Evolutionary conservation across 2,888 invertebrate genomes (phyloP), one percentile per base, ranked within the genome.

Genomic region (Drosophila picticornis): DNA sequence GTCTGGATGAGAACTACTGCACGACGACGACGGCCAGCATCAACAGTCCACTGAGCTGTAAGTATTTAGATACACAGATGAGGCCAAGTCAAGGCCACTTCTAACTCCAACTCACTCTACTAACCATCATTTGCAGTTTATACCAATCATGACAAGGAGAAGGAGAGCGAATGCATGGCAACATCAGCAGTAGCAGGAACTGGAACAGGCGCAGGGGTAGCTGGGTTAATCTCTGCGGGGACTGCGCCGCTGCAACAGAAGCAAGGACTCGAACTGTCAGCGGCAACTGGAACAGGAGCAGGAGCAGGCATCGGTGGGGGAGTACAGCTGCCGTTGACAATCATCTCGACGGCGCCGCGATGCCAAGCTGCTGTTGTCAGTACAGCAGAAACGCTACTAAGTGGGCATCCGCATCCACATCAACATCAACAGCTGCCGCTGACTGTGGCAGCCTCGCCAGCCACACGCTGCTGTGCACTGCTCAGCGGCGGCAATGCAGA

Each of bases 21-120:
- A 92, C 92, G 40, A 92, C 93, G 64, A 86, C 89, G 48, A 77
- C 89, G 58, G 92, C 91, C 53, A 90, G 92, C 77, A 92, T 93
- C 74, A 93, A 93, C 72, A 93, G 91, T 84, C 93, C 93, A 63
- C 75, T 93, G 72, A 93, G 89, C 84, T 93, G 93, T 93, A 88
- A 92, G 93, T 92, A 77, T 29, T n/a, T n/a, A 34, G 55, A 43
- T 16, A 9, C 13, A 13, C 34, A 27, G 50, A 43, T 27, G 73
- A 25, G 48, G 56, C 3, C 22, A 58, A 16, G 22, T 3, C 10
- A 22, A 27, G 13, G 5, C 53, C 32, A 19, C 27, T 48, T 65
- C 22, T 38, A 27, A 40, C 32, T 22, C 4, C 13, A 56, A 7
- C 34, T 36, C 9, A 70, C 7, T 27, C 48, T 63, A 34, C n/a